Conservation (phyloP, 2,797 vertebrate species). For the Crenichthys baileyi region DNA sequence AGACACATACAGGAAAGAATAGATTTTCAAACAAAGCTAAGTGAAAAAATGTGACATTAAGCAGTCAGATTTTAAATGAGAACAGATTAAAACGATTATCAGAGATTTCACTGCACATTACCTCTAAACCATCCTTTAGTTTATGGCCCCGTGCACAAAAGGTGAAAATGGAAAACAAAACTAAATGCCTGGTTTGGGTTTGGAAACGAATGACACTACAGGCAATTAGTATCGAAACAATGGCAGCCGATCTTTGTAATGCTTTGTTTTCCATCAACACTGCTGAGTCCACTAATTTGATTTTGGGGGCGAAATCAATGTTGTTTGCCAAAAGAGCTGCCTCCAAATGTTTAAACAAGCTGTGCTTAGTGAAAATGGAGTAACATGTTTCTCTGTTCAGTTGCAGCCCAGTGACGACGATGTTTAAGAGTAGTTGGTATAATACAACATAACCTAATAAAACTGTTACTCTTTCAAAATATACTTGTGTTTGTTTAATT, state of each 20-base stretch:
- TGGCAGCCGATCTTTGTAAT: slow-evolving; percentile 58
- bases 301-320: slow-evolving; percentile 61
- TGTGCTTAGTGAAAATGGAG: slow-evolving; percentile 24
- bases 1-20: slow-evolving; percentile 17
- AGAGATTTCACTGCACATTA: slow-evolving; percentile 40
- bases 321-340: slow-evolving; percentile 57
- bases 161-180: slow-evolving; percentile 27
- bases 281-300: slow-evolving; percentile 58
- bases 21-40: slow-evolving; percentile 21
- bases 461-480: slow-evolving; percentile 21
- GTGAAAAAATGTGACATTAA: slow-evolving; percentile 9
- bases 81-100: slow-evolving; percentile 19
- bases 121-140: slow-evolving; percentile 9
- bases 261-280: slow-evolving; percentile 68
- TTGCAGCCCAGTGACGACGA: slow-evolving; percentile 16
- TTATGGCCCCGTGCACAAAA: slow-evolving; percentile 32
- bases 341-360: slow-evolving; percentile 62
- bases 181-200: slow-evolving; percentile 25
- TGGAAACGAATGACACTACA: slow-evolving; percentile 56
- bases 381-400: slow-evolving; percentile 20
- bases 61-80: slow-evolving; percentile 10
- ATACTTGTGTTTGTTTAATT: slow-evolving; percentile 41
- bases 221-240: slow-evolving; percentile 63
- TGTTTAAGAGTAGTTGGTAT: slow-evolving; percentile 11
- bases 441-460: slow-evolving; percentile 16